Evolutionary conservation across 2,888 invertebrate genomes (phyloP).

Genomic region (Caenorhabditis imperialis): DNA sequence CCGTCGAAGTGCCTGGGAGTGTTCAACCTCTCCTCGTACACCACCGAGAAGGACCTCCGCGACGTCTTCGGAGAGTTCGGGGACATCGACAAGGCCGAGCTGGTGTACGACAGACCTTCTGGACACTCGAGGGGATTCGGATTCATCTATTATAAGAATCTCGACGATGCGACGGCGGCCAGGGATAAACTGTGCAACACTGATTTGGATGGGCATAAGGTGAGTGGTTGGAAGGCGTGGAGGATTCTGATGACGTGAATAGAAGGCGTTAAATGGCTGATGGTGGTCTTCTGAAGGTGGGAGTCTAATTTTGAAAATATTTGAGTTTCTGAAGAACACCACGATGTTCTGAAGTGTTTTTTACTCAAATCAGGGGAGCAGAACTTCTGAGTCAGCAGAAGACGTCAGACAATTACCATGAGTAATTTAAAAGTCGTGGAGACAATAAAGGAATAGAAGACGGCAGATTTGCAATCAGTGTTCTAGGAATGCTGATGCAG

Average conservation of each 20-base stretch:
- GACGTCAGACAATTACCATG: no score
- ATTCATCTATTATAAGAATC: slow-evolving; percentile 70
- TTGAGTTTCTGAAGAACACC: no score
- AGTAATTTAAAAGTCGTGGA: no score
- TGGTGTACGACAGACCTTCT: slow-evolving; percentile 93
- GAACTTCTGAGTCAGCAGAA: no score
- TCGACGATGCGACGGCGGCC: slow-evolving; percentile 71
- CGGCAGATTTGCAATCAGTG: background rate
- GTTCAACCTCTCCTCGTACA: slow-evolving; percentile 93
- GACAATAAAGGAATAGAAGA: background rate
- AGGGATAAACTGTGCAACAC: slow-evolving; percentile 62
- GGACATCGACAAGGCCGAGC: slow-evolving; percentile 87
- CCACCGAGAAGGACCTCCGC: slow-evolving; percentile 91
- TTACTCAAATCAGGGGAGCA: no score
- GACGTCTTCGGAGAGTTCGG: slow-evolving; percentile 94
- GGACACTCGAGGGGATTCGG: slow-evolving; percentile 76
- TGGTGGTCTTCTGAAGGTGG: no score
- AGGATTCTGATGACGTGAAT: no score
- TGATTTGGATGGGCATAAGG: slow-evolving; percentile 63
- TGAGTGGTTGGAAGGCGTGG: background rate
- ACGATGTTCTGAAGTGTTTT: no score
- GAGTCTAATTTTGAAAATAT: no score
- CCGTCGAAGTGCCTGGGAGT: slow-evolving; percentile 92
- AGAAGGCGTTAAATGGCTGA: no score
- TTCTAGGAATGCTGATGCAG: no score